Evolutionary conservation across 2,888 invertebrate species (phyloP), one percentile per base, ranked within the genome.

Genomic region (Leucophora obtusa): DNA sequence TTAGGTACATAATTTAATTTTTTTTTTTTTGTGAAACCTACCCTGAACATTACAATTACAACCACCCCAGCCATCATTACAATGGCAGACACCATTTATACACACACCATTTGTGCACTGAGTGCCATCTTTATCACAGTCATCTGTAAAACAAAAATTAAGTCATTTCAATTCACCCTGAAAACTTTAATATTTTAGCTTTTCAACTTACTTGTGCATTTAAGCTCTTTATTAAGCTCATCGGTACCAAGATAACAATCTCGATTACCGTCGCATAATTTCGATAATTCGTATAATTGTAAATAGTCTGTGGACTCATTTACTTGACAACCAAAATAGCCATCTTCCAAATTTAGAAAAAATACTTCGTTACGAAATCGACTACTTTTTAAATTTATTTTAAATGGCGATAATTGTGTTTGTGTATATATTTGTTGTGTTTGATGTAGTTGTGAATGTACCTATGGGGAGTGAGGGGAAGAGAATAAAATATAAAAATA

Each of bases 241-340:
- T 98, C 97, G 89, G 97, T 96, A 89, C 96, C 97, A 91, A 95
- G 93, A 92, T 94, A 98, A 91, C 97, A 98, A 91, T 98, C 96
- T 87, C 95, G 94, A 87, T 93, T 93, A 87, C 96, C 96, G 92
- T 98, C 97, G 92, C 97, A 98, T 89, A 98, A 93, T 93, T 96
- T 96, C 86, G 97, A 97, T 91, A 98, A 92, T 93, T 97, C 96
- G 93, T 96, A 96, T 90, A 98, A 93, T 93, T 98, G 97, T 91
- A 98, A 93, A 90, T 97, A 95, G 92, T 97, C 97, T 89, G 96
- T 96, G 87, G 97, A 97, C 93, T 96, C 96, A 93, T 98, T 98
- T 88, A 97, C 96, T 93, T 98, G 97, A 92, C 97, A 98, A 89
- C 97, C 97, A 92, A 98, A 98, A 92, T 97, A 97, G 90, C 97